Base-by-base conservation (phyloP, 2,888 invertebrate species). In the Podabrus alpinus region DNA sequence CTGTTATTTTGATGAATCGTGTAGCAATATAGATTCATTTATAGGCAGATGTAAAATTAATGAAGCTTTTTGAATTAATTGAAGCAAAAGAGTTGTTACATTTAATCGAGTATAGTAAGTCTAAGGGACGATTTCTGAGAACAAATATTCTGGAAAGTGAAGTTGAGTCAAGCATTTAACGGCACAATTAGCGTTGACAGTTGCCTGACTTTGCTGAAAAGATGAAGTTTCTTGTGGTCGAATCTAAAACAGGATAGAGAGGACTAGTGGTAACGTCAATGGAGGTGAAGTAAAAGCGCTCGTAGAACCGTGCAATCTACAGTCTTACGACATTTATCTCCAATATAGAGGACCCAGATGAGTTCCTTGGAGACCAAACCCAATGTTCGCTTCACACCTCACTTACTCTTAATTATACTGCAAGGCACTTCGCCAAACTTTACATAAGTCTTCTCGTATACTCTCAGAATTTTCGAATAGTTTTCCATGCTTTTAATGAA, bases 351-450 rank as follows among this genome's bases (percentile, higher is more conserved):
- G 81, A 79, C 81, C 82, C 82, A 83, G 84, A 84, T 83, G 84
- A 85, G 84, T 83, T 84, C 85, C 84, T 82, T 78, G 64, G 84
- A 82, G 84, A 83, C 80, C 80, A 80, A 82, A 83, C 83, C 81
- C 84, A 82, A 81, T 84, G 83, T 84, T 85, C 82, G 81, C 84
- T 85, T 86, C 83, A 85, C 85, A 86, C 86, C 85, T 85, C 86
- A 85, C 86, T 86, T 84, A 85, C 82, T 85, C 85, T 85, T 86
- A 86, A 86, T 86, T 86, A 82, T 80, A 82, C 77, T 80, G 79
- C 79, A 69, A 69, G 74, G 76, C 76, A 76, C 76, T 76, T 73
- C 73, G 76, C 76, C 76, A 76, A 76, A 76, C 76, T 76, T 71
- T 76, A 70, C 76, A 76, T 76, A 76, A 76, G 76, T 76, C 72